These are phyloP conservation scores for Eupristina koningsbergeri DNA, from an alignment of 1,140 invertebrate genomes.

Conservation along the genomic window DNA sequence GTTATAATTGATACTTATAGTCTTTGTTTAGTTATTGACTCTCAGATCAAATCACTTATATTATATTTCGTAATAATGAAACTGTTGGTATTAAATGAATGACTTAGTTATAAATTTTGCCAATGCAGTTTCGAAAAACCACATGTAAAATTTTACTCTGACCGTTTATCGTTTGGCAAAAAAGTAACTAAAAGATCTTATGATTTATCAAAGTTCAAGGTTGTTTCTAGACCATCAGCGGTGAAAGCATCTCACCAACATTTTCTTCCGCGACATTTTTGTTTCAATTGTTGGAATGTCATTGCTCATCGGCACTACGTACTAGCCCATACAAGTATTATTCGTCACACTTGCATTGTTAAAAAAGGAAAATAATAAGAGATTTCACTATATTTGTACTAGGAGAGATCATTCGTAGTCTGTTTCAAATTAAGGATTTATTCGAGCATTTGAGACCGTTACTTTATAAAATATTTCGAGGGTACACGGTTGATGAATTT, in stretches of 20 bases:
- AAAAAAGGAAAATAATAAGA: too few relatives aligned
- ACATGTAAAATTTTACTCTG: neutral
- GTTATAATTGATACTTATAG: neutral
- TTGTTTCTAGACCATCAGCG: neutral
- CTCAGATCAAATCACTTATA: neutral
- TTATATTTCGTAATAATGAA: neutral
- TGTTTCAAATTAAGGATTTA: neutral
- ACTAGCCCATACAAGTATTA: neutral
- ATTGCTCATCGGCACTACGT: neutral
- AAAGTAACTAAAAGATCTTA: neutral
- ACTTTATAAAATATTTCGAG: neutral
- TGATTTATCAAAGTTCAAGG: neutral
- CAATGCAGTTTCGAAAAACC: neutral
- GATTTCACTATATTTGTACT: too few relatives aligned
- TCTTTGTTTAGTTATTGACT: neutral
- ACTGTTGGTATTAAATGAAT: neutral
- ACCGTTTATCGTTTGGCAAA: neutral
- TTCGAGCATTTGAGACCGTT: neutral
- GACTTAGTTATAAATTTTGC: neutral
- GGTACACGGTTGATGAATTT: neutral
- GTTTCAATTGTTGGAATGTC: neutral
- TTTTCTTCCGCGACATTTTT: neutral
- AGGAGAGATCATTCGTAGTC: too few relatives aligned
- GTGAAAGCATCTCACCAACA: neutral
- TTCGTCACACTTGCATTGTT: too few relatives aligned